Conservation (phyloP, 2,888 invertebrate species). For the Neocrepidodera transversa region DNA sequence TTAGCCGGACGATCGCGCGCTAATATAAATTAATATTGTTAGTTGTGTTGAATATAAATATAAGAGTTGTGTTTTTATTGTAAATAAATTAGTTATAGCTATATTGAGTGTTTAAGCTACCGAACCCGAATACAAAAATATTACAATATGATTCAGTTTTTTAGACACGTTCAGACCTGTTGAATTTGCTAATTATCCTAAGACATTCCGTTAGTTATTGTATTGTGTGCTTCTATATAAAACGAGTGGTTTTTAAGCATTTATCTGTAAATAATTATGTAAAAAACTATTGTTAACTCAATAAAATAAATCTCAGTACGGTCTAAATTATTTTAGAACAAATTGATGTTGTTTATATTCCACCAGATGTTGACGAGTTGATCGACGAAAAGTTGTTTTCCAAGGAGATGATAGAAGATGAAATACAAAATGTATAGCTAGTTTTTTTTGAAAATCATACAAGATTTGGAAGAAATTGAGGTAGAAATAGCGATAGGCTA, state of each 20-base stretch:
- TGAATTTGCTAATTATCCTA: background rate
- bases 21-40: too few relatives aligned
- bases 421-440: background rate
- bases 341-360: background rate
- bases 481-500: too few relatives aligned
- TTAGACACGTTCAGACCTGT: background rate
- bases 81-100: too few relatives aligned
- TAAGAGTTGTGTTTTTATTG: too few relatives aligned
- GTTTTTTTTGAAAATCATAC: too few relatives aligned
- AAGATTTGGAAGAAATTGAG: too few relatives aligned
- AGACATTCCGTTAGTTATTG: background rate
- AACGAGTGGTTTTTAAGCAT: background rate
- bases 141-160: background rate
- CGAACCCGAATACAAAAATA: too few relatives aligned
- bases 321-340: background rate
- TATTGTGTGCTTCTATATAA: background rate
- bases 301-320: conserved; percentile 1
- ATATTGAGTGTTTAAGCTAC: too few relatives aligned
- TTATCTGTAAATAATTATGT: background rate
- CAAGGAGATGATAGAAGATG: background rate
- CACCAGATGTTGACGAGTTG: background rate
- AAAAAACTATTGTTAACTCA: background rate
- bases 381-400: too few relatives aligned
- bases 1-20: too few relatives aligned
- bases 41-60: too few relatives aligned